Conservation (phyloP, 2,797 vertebrate genomes). For the Semaprochilodus insignis region DNA sequence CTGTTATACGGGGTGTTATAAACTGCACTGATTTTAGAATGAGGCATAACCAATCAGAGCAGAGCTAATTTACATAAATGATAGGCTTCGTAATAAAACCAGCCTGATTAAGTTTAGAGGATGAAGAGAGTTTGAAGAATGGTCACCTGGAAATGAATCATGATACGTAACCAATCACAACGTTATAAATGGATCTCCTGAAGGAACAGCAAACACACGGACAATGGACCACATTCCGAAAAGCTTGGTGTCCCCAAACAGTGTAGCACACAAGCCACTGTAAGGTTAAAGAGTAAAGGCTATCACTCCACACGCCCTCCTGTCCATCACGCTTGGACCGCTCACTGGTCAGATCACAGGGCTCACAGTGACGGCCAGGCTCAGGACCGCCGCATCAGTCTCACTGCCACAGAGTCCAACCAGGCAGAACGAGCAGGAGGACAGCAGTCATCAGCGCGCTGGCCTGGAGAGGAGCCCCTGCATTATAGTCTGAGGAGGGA, state of each 20-base stretch:
- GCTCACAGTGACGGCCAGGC: not conserved
- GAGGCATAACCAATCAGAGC: too few relatives aligned
- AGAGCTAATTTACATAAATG: too few relatives aligned
- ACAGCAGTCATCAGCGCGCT: conserved; percentile 57
- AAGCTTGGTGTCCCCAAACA: not conserved
- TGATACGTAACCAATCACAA: too few relatives aligned
- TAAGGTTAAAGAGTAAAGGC: not conserved
- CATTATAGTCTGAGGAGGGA: conserved; percentile 36
- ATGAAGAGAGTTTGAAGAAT: too few relatives aligned
- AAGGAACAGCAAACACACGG: not conserved
- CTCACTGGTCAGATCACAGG: not conserved
- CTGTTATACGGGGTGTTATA: too few relatives aligned
- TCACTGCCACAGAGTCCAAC: conserved; percentile 45
- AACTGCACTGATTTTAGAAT: too few relatives aligned
- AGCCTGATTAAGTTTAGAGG: too few relatives aligned
- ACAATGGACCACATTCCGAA: too few relatives aligned
- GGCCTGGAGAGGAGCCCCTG: conserved; percentile 43
- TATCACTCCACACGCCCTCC: not conserved
- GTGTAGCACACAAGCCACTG: not conserved
- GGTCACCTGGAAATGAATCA: too few relatives aligned
- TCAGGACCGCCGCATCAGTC: not conserved
- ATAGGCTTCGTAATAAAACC: too few relatives aligned
- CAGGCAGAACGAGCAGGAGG: conserved; percentile 55
- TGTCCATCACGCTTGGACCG: not conserved
- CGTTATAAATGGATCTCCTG: too few relatives aligned